phyloP scores from a whole-genome alignment of 2,888 invertebrate genomes.

The Eupithecia abbreviata region DNA sequence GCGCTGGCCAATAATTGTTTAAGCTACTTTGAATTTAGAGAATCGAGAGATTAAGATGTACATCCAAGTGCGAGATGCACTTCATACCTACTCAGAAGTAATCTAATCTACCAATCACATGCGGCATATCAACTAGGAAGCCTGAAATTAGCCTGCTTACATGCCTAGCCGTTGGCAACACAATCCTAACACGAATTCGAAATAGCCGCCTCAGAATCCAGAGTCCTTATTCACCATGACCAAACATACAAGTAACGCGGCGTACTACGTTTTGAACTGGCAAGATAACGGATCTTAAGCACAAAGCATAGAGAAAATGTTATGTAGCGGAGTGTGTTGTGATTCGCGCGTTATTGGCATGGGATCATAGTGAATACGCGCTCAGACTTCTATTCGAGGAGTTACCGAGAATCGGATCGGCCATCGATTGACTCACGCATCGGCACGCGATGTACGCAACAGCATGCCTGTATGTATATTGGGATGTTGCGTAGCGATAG shows the following conservation, averaged over 20 bases:
- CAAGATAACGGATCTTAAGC: background rate
- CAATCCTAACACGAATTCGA: conserved; percentile 32
- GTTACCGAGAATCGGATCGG: conserved; percentile 36
- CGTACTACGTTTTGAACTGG: background rate
- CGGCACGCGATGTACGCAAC: conserved; percentile 36
- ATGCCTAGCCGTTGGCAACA: conserved; percentile 28
- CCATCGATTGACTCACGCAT: conserved; percentile 40
- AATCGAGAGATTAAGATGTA: background rate
- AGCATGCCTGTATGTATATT: conserved; percentile 22
- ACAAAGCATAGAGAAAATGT: background rate
- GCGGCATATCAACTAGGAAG: conserved; percentile 13
- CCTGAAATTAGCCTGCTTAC: conserved; percentile 14
- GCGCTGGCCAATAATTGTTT: background rate
- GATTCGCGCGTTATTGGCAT: conserved; percentile 13
- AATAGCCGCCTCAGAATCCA: conserved; percentile 35
- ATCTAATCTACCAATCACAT: background rate
- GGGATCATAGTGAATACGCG: conserved; percentile 13
- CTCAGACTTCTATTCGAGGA: conserved; percentile 31
- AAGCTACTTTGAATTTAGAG: background rate
- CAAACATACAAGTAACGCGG: conserved; percentile 7
- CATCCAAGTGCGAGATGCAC: background rate
- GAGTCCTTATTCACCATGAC: conserved; percentile 11
- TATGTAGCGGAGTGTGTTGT: background rate
- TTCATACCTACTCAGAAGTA: background rate
- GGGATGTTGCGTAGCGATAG: conserved; percentile 26